Conservation (phyloP, 2,888 invertebrate species). For the Notocelia uddmanniana region DNA sequence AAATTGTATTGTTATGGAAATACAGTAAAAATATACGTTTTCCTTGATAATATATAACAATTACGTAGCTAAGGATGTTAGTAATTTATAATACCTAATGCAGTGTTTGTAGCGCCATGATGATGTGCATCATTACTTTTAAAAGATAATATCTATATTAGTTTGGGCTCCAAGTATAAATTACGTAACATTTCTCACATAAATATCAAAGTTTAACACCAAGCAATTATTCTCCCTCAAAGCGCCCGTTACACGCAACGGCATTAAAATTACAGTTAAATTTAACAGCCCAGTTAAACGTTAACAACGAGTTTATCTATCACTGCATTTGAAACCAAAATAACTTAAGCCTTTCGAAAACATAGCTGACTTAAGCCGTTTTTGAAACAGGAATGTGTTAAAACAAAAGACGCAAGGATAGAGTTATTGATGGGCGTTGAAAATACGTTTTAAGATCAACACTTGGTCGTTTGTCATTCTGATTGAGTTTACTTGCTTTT, state of each 20-base stretch:
- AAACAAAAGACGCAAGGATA: slow-evolving; percentile 26
- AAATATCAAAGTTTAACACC: slow-evolving; percentile 10
- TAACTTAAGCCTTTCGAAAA: background rate
- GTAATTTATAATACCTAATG: no score
- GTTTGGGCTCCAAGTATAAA: background rate
- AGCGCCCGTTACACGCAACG: slow-evolving; percentile 29
- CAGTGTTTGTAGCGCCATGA: background rate
- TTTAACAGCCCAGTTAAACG: slow-evolving; percentile 28
- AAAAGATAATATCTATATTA: background rate
- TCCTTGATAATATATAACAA: no score
- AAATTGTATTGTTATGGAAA: no score
- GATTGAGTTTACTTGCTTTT: slow-evolving; percentile 33
- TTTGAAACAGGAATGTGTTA: background rate
- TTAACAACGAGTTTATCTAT: slow-evolving; percentile 35
- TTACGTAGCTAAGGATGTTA: no score
- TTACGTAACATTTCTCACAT: slow-evolving; percentile 16
- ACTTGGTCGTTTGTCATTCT: slow-evolving; percentile 31
- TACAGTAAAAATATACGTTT: no score
- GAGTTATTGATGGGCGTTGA: slow-evolving; percentile 30
- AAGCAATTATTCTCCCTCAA: slow-evolving; percentile 17
- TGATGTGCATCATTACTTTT: background rate
- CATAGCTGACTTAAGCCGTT: background rate
- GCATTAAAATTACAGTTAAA: slow-evolving; percentile 35
- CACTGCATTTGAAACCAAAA: background rate
- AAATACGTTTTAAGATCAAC: slow-evolving; percentile 39